phyloP scores from a whole-genome alignment of 2,888 invertebrate species.

The Pseudococcus longispinus region DNA sequence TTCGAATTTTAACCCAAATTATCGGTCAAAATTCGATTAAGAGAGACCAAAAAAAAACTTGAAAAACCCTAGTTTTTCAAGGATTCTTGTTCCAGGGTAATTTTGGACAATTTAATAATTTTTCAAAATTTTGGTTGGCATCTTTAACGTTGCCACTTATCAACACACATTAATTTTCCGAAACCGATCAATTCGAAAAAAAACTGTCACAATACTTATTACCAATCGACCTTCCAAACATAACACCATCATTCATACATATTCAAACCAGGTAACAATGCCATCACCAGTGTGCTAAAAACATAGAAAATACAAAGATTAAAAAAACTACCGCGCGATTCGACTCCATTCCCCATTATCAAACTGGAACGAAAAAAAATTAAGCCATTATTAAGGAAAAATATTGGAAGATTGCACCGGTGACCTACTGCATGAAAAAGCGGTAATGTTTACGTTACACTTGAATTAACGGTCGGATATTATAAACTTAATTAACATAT shows the following conservation, averaged over 20 bases:
- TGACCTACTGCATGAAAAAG: slow-evolving; percentile 51
- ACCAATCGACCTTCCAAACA: not conserved
- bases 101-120: no score
- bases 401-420: slow-evolving; percentile 30
- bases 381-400: slow-evolving; percentile 17
- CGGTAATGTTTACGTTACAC: slow-evolving; percentile 48
- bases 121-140: no score
- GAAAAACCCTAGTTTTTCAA: no score
- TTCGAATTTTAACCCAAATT: no score
- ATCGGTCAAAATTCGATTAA: no score
- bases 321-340: not conserved
- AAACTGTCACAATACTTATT: not conserved
- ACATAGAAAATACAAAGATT: not conserved
- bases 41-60: no score
- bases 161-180: no score
- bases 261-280: slow-evolving; percentile 32
- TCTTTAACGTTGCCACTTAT: no score
- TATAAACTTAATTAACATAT: slow-evolving; percentile 55
- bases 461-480: slow-evolving; percentile 54
- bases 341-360: not conserved
- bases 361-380: slow-evolving; percentile 28
- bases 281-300: not conserved
- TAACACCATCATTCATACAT: not conserved
- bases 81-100: no score
- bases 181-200: not conserved